Evolutionary conservation across 2,797 vertebrate species (phyloP).

Genomic region (Chloroceryle amazona): DNA sequence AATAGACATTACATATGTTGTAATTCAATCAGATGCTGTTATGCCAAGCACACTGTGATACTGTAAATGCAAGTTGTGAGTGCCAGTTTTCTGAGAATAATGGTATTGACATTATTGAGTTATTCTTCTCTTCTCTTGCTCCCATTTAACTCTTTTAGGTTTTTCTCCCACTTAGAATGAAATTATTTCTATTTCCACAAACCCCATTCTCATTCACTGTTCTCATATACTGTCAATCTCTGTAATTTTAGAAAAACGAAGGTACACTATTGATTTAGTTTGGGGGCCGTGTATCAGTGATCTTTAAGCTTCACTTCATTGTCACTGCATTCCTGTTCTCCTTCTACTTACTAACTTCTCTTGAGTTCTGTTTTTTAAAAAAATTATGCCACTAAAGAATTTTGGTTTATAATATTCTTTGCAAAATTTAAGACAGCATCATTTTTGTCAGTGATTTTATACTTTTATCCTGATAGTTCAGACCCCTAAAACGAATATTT

Average conservation of each 20-base stretch:
- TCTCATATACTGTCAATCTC: not conserved
- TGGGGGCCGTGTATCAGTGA: not conserved
- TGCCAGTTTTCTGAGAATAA: not conserved
- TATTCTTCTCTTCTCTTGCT: not conserved
- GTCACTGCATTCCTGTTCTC: not conserved
- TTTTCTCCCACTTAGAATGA: not conserved
- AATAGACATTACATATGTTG: not conserved
- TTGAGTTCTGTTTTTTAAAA: not conserved
- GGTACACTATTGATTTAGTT: not conserved
- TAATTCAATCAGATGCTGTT: not conserved
- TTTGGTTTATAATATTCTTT: not conserved
- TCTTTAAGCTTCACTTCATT: not conserved
- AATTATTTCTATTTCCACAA: not conserved
- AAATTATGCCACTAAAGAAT: not conserved
- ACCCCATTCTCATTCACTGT: not conserved
- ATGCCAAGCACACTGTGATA: not conserved
- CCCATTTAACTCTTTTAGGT: not conserved
- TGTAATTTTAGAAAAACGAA: not conserved
- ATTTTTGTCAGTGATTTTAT: not conserved
- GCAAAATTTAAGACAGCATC: not conserved
- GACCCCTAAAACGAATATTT: not conserved
- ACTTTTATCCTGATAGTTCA: not conserved
- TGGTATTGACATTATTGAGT: not conserved
- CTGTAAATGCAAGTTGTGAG: not conserved
- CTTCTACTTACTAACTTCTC: not conserved